Evolutionary conservation across 2,888 invertebrate species (phyloP), one percentile per base, ranked within the genome.

Genomic region (Diploptera punctata): DNA sequence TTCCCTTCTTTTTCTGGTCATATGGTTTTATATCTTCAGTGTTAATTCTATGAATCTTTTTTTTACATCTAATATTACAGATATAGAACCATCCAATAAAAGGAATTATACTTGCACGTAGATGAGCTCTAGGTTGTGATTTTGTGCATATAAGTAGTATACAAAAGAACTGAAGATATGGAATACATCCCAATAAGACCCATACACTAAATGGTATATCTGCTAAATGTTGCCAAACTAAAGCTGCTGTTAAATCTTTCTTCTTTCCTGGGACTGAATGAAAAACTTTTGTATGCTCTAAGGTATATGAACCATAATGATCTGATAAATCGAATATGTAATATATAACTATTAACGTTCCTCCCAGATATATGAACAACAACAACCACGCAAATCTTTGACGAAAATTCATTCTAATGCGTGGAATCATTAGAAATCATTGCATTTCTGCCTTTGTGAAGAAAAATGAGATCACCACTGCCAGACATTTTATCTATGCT

Each of bases 1-100:
- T 16, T 29, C 29, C 57, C 29, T 57, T 57, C 26, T 29, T 13
- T 52, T 18, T 52, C 29, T 29, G 26, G 4, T 57, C 29, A 13
- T 29, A 29, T 3, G 24, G 29, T 24, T 57, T 57, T 9, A 57
- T 29, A 57, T n/a, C 29, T 31, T 57, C 13, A 57, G 1, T n/a
- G 21, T n/a, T 29, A n/a, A 2, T 65, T 5, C 29, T 26, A 16
- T 2, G 7, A 47, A 26, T 2, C 16, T 19, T 29, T 44, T 47
- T 21, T 44, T 47, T n/a, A n/a, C 9, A 26, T 18, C 44, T 16
- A 26, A 65, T 1, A 24, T 18, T 65, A 24, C 47, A 65, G 4
- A 65, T 65, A 26, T 65, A 65, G 18, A 65, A 18, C 65, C 65
- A 65, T 26, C 65, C 65, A 26, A 65, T 47, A 26, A 65, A 65